A percentile compares a stretch with the other conserved stretches of the same genome.
Conservation (phyloP, 2,797 vertebrate genomes). For the Macropus fuliginosus region DNA sequence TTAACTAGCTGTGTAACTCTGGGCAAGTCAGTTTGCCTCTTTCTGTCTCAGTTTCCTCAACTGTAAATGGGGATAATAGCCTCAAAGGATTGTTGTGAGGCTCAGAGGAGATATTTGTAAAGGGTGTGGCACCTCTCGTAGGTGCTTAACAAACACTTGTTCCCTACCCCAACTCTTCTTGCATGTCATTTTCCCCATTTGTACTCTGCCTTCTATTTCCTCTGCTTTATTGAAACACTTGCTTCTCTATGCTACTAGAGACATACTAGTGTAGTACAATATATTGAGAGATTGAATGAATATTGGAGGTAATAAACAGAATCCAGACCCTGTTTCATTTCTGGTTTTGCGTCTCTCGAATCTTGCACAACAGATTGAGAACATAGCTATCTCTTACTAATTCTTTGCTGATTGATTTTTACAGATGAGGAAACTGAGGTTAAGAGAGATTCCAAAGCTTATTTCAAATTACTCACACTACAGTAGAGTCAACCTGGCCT, state of each 20-base stretch:
- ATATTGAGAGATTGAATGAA: background rate
- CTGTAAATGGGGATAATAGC: background rate
- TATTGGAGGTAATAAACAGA: background rate
- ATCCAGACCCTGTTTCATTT: background rate
- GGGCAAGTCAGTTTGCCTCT: background rate
- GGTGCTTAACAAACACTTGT: background rate
- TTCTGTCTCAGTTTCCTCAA: background rate
- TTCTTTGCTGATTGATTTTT: background rate
- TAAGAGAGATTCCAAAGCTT: background rate
- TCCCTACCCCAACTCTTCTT: background rate
- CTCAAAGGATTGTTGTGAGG: background rate
- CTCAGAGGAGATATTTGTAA: background rate
- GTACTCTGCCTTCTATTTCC: background rate
- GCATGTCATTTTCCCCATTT: background rate
- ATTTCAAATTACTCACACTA: background rate
- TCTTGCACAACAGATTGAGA: background rate
- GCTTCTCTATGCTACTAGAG: background rate
- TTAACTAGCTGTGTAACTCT: background rate
- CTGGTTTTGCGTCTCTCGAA: background rate
- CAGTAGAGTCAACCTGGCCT: background rate
- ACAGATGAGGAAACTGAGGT: background rate
- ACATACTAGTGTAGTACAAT: background rate
- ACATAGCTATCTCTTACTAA: background rate
- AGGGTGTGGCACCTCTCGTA: background rate
- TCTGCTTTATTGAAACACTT: background rate